Conservation (phyloP, 2,797 vertebrate species). For the Pristis pectinata region DNA sequence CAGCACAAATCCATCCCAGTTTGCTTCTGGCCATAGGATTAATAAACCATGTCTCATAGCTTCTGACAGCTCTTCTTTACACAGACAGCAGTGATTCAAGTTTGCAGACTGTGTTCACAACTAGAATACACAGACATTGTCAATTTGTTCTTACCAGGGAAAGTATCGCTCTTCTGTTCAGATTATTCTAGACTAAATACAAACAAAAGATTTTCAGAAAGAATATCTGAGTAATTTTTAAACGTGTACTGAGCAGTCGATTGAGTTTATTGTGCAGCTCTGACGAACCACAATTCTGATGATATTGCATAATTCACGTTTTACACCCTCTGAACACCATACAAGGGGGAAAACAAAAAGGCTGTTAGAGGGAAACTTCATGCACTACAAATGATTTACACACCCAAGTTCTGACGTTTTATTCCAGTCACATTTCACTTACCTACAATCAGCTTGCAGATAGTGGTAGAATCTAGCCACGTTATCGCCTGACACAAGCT, state of each 20-base stretch:
- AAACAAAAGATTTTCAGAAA: neutral
- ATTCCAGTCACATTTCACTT: neutral
- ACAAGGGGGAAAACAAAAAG: neutral
- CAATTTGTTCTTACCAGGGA: neutral
- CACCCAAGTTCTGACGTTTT: neutral
- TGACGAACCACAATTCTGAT: neutral
- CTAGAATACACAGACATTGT: neutral
- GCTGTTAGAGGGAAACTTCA: neutral
- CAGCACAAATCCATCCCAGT: neutral
- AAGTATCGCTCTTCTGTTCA: neutral
- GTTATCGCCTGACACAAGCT: slow-evolving; percentile 41
- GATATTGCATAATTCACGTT: neutral
- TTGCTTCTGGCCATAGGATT: slow-evolving; percentile 8
- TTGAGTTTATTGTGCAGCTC: neutral
- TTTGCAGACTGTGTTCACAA: neutral
- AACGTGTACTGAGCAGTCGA: neutral
- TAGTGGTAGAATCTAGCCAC: slow-evolving; percentile 54
- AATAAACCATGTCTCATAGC: neutral
- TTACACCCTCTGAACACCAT: neutral
- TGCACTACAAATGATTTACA: neutral
- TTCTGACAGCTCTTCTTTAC: neutral
- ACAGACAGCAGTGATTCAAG: neutral
- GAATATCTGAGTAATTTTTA: neutral
- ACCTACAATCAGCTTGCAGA: slow-evolving; percentile 52
- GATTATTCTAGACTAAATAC: neutral